phyloP scores from a whole-genome alignment of 2,797 vertebrate genomes.

The Sebastes oblongus region DNA sequence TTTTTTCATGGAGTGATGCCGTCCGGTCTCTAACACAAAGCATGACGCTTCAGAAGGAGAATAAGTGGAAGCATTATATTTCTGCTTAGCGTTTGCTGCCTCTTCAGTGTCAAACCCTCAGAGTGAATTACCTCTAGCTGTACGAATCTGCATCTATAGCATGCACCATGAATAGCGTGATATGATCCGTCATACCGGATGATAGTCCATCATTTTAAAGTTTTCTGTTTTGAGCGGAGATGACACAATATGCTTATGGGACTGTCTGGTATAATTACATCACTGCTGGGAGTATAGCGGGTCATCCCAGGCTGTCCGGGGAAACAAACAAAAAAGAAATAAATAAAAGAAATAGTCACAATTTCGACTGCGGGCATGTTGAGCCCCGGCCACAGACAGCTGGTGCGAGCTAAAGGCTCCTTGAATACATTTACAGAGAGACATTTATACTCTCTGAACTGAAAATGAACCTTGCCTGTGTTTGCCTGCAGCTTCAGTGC shows the following conservation, averaged over 20 bases:
- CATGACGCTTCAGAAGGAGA: background rate
- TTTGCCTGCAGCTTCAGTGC: background rate
- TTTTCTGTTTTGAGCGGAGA: conserved; percentile 17
- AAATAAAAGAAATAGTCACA: background rate
- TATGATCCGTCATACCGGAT: background rate
- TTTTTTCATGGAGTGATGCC: background rate
- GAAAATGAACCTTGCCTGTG: conserved; percentile 13
- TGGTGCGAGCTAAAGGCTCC: conserved; percentile 36
- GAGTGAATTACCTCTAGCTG: conserved; percentile 1
- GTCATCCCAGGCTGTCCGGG: background rate
- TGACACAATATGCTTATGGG: conserved; percentile 40
- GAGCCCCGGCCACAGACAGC: conserved; percentile 17
- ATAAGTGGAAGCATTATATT: background rate
- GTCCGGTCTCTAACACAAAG: background rate
- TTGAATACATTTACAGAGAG: conserved; percentile 17
- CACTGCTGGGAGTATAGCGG: conserved; percentile 16
- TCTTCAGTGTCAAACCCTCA: background rate
- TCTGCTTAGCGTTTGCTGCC: background rate
- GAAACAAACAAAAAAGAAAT: conserved; percentile 12
- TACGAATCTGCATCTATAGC: background rate
- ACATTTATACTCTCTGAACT: conserved; percentile 24
- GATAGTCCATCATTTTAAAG: background rate
- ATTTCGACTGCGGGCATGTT: conserved; percentile 25
- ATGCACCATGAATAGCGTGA: background rate
- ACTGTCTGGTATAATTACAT: conserved; percentile 49